Base-by-base conservation (phyloP, 1,140 invertebrate species). In the Euwallacea fornicatus region DNA sequence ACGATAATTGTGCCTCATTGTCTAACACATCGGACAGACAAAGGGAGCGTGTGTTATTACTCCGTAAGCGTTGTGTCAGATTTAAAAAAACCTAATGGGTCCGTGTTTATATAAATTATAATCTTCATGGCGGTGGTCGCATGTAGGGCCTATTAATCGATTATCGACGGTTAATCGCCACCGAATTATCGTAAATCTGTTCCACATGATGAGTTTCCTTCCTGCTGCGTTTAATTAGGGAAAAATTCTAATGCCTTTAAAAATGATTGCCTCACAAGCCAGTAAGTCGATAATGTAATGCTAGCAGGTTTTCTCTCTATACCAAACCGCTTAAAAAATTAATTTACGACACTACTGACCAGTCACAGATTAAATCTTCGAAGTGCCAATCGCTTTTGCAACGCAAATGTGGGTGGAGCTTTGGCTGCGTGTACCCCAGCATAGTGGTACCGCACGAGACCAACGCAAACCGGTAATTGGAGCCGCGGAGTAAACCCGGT, bases 81-180 rank as follows among this genome's bases (percentile, higher is more conserved):
- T 33, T 33, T 33, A 2, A 4, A 33, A 33, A 33, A 33, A 33
- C 21, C 21, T 74, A 74, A 74, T 74, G 66, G 59, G 66, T 58
- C 68, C 66, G 70, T 69, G 62, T 67, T 75, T 75, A 65, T 71
- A 75, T 75, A 75, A 73, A 75, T 75, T 75, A 75, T 66, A 65
- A 68, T 65, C 63, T 75, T 67, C 63, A 72, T 72, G 71, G 69
- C 66, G 73, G 73, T 75, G 73, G 73, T 75, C 73, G 73, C 73
- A 75, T 75, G 73, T 75, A 73, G 21, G 54, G 61, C 67, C 60
- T 72, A 66, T 75, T 66, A 64, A 53, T 43, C 47, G 69, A 65
- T 71, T 60, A 71, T 64, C 60, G 55, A 42, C 47, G 61, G 62
- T 64, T 71, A 59, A 13, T 58, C 55, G 42, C 46, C 46, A 64